These are phyloP conservation scores for Ceyx cyanopectus DNA, from an alignment of 2,113 vertebrate genomes.

Conservation along the genomic window DNA sequence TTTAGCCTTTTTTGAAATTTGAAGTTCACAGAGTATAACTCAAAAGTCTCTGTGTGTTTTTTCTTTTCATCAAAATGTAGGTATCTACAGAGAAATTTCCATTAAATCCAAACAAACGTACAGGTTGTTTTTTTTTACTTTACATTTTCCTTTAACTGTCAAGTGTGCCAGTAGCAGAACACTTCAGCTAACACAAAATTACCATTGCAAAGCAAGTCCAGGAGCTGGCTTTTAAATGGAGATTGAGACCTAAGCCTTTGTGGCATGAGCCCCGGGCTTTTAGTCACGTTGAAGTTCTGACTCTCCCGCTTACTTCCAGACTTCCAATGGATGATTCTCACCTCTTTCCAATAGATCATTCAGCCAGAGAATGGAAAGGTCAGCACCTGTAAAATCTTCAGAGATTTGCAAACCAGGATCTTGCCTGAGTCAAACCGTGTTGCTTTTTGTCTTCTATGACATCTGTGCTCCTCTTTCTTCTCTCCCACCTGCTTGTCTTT, in stretches of 20 bases:
- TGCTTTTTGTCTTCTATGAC: neutral
- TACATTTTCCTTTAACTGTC: neutral
- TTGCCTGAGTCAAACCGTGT: neutral
- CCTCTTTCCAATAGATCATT: neutral
- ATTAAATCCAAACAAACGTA: neutral
- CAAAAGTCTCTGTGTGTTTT: neutral
- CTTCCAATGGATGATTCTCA: neutral
- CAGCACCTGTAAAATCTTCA: neutral
- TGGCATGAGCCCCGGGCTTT: neutral
- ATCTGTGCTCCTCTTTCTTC: neutral
- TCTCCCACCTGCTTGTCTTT: neutral
- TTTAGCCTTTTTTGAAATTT: neutral
- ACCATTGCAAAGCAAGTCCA: neutral
- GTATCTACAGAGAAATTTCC: neutral
- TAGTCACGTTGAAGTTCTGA: neutral
- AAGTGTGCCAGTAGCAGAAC: neutral
- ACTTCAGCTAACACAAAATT: neutral
- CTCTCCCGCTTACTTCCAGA: neutral
- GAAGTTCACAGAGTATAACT: neutral
- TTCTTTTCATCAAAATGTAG: neutral
- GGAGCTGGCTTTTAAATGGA: neutral
- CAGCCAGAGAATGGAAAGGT: neutral
- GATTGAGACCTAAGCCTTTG: neutral
- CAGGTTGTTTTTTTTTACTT: too few relatives aligned
- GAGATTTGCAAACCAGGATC: neutral